A percentile compares a stretch with the other conserved stretches of the same genome.
Evolutionary conservation across 2,797 vertebrate genomes (phyloP).

Genomic region (Zalophus californianus): DNA sequence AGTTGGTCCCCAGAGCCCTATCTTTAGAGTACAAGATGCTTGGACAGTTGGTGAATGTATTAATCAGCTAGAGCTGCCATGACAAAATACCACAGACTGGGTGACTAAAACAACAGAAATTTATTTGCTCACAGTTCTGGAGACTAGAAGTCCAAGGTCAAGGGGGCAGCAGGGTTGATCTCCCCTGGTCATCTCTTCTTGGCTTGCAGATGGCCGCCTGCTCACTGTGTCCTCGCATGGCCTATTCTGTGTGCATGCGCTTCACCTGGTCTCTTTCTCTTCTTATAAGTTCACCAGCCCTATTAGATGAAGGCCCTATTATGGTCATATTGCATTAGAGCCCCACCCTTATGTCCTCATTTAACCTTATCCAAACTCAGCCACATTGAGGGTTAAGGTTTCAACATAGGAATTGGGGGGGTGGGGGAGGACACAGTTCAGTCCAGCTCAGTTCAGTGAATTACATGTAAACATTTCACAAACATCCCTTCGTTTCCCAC

Average conservation of each 20-base stretch:
- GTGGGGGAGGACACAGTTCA: not conserved
- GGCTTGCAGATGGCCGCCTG: not conserved
- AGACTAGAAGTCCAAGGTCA: not conserved
- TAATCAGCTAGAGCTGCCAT: not conserved
- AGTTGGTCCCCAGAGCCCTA: not conserved
- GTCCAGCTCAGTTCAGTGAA: not conserved
- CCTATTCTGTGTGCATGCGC: not conserved
- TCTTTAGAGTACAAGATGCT: not conserved
- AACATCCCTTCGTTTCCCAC: not conserved
- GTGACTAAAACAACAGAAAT: not conserved
- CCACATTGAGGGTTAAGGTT: not conserved
- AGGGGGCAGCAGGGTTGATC: not conserved
- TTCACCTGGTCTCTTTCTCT: not conserved
- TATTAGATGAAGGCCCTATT: not conserved
- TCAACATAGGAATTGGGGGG: not conserved
- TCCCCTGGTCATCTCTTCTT: not conserved
- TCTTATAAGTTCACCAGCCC: not conserved
- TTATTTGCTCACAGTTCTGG: not conserved
- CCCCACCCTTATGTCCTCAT: not conserved
- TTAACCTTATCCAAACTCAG: not conserved
- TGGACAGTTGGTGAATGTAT: not conserved
- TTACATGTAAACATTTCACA: rapidly evolving
- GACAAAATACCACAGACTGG: not conserved
- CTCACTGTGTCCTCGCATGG: not conserved
- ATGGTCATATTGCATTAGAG: too few species aligned